These are phyloP conservation scores for Alviniconcha strummeri DNA, from an alignment of 2,888 invertebrate species.

Conservation along the genomic window DNA sequence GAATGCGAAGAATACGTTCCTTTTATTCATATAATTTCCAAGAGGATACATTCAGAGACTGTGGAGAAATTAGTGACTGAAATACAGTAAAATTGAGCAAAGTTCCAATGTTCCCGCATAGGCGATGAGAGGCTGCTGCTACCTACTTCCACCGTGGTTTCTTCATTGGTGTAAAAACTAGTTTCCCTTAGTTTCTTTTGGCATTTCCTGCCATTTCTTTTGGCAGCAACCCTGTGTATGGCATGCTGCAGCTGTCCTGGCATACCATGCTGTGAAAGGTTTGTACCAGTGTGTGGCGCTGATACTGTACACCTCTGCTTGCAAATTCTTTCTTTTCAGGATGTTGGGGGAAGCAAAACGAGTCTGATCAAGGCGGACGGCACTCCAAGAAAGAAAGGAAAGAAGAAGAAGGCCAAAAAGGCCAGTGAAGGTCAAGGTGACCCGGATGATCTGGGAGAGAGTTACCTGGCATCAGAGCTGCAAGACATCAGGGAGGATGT, in stretches of 20 bases:
- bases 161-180: not conserved
- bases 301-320: not conserved
- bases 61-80: too few relatives aligned
- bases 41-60: too few relatives aligned
- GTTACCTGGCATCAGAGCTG: constrained; percentile 58
- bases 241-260: too few relatives aligned
- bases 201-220: not conserved
- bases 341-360: constrained; percentile 64
- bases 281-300: too few relatives aligned
- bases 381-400: constrained; percentile 52
- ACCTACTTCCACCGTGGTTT: not conserved
- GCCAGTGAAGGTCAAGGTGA: constrained; percentile 37
- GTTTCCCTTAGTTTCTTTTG: not conserved
- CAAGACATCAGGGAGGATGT: constrained; percentile 62
- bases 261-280: too few relatives aligned
- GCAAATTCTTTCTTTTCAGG: constrained; percentile 41
- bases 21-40: too few relatives aligned
- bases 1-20: too few relatives aligned
- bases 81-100: too few relatives aligned
- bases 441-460: constrained; percentile 52
- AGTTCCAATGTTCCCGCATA: too few relatives aligned
- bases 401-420: constrained; percentile 56
- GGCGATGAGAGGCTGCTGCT: too few relatives aligned
- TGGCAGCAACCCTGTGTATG: too few relatives aligned
- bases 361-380: constrained; percentile 59